Evolutionary conservation across 2,888 invertebrate species (phyloP).

Genomic region (Campopleginae sp.): DNA sequence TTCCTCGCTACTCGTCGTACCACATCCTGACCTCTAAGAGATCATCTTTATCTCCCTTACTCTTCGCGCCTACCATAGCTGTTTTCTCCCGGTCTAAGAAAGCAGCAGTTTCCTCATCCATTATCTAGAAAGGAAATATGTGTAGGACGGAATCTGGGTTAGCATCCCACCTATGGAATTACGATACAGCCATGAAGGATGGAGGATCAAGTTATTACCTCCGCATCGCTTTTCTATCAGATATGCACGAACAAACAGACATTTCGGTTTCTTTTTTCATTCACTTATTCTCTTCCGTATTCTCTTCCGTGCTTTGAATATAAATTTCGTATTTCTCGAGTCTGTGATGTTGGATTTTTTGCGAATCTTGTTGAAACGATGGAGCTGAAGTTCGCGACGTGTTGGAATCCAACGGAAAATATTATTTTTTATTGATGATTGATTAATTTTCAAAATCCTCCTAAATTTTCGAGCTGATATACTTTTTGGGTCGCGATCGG

Average conservation of each 20-base stretch:
- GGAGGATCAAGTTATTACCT: neutral
- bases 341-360: neutral
- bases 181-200: neutral
- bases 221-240: neutral
- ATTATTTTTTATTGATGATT: no score
- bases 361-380: no score
- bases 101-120: conserved; percentile 29
- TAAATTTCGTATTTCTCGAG: neutral
- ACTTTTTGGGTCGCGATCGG: no score
- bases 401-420: no score
- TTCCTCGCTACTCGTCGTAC: conserved; percentile 17
- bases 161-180: neutral
- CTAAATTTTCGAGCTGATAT: no score
- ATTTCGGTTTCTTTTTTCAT: neutral
- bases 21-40: conserved; percentile 45
- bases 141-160: neutral
- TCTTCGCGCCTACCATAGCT: neutral
- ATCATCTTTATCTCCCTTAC: conserved; percentile 11
- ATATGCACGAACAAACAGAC: neutral
- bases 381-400: no score
- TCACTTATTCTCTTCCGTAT: neutral
- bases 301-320: neutral
- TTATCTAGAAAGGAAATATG: conserved; percentile 24
- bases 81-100: conserved; percentile 6
- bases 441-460: no score